A percentile compares a stretch with the other conserved stretches of the same genome.
Evolutionary conservation across 2,113 vertebrate species (phyloP).

Genomic region (Prolemur simus): DNA sequence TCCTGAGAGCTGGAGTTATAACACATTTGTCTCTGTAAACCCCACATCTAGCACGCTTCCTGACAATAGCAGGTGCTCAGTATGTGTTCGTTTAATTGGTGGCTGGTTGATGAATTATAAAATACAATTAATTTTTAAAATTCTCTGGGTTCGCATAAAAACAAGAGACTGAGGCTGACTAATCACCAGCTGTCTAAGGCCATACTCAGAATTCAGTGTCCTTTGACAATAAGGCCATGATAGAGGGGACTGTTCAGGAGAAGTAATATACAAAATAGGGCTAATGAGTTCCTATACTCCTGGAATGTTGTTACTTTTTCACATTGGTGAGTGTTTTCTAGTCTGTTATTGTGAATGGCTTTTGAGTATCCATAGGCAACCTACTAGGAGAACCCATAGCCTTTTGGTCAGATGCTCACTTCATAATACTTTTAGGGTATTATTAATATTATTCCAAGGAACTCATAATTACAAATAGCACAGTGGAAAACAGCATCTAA

Average conservation of each 20-base stretch:
- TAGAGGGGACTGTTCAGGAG: background rate
- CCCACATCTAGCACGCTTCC: background rate
- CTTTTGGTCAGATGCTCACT: background rate
- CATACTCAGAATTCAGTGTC: background rate
- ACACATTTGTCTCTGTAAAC: background rate
- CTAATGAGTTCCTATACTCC: background rate
- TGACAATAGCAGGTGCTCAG: background rate
- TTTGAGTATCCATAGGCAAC: background rate
- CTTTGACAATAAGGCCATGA: background rate
- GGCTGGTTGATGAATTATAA: background rate
- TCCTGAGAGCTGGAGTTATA: background rate
- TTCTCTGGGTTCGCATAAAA: background rate
- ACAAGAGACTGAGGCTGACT: background rate
- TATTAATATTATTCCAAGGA: background rate
- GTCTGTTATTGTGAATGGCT: background rate
- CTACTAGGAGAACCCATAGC: background rate
- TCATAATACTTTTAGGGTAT: background rate
- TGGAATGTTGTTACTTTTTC: background rate
- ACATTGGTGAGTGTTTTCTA: background rate
- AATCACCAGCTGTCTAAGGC: background rate
- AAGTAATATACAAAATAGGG: background rate
- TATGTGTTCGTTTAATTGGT: background rate
- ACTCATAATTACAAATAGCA: background rate
- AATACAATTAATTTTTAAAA: background rate
- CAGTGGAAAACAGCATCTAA: background rate